phyloP scores from a whole-genome alignment of 2,113 vertebrate species.

The Eulacestoma nigropectus region DNA sequence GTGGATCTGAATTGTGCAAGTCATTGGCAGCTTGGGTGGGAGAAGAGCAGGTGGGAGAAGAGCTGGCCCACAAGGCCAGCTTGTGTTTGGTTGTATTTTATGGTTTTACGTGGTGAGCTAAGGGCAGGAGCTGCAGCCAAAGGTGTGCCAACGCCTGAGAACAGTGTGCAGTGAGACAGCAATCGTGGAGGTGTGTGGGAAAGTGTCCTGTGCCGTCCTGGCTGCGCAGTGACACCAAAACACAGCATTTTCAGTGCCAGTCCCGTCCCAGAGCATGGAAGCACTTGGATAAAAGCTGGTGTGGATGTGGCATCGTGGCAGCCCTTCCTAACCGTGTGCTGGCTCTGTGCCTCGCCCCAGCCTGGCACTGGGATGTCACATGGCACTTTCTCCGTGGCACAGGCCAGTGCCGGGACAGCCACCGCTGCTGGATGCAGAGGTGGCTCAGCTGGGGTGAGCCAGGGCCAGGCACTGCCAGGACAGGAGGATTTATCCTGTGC shows the following conservation, averaged over 20 bases:
- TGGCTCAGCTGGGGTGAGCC: neutral
- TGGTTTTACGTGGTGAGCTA: neutral
- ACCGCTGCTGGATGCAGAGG: neutral
- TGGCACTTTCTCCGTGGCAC: neutral
- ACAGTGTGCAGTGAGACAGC: neutral
- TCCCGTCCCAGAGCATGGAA: fast-evolving
- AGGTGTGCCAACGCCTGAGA: neutral
- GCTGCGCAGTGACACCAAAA: neutral
- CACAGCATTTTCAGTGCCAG: neutral
- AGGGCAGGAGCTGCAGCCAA: neutral
- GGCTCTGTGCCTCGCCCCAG: neutral
- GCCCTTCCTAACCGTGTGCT: neutral
- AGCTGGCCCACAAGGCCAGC: neutral
- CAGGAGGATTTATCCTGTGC: neutral
- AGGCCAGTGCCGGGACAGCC: neutral
- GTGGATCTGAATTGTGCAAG: neutral
- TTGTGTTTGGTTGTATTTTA: neutral
- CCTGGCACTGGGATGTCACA: neutral
- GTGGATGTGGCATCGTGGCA: neutral
- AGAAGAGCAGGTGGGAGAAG: neutral
- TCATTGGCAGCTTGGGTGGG: neutral
- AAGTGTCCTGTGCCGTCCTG: neutral
- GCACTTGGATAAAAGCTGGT: neutral
- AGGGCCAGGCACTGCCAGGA: neutral
- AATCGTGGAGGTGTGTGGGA: fast-evolving